Percentiles rank a stretch among this genome's conserved stretches.
These are phyloP conservation scores for Zaprionus camerounensis DNA, from an alignment of 1,140 invertebrate genomes.

Conservation along the genomic window DNA sequence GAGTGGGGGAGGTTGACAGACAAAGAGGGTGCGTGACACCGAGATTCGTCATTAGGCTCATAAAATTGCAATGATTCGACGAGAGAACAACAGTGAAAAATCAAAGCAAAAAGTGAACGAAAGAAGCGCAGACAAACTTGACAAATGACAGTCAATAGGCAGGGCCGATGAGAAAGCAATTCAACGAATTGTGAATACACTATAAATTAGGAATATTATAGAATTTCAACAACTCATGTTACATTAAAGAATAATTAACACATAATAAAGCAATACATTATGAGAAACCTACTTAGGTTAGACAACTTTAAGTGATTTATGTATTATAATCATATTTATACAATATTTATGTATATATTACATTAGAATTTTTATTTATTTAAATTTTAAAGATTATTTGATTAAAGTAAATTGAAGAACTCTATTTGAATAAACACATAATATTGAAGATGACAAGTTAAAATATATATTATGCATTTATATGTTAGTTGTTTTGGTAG, in stretches of 20 bases:
- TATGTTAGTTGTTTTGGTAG: too few relatives aligned
- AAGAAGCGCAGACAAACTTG: slow-evolving; percentile 28
- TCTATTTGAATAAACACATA: too few relatives aligned
- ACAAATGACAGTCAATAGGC: slow-evolving; percentile 47
- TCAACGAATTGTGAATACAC: slow-evolving; percentile 22
- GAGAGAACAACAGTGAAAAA: slow-evolving; percentile 15
- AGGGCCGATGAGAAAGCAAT: background rate
- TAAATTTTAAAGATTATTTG: too few relatives aligned
- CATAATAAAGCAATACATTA: too few relatives aligned
- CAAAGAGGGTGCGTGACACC: slow-evolving; percentile 37
- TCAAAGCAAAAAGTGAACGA: slow-evolving; percentile 16
- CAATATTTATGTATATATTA: too few relatives aligned
- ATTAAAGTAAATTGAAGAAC: too few relatives aligned
- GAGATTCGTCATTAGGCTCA: slow-evolving; percentile 72
- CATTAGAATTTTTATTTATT: too few relatives aligned
- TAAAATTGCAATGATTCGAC: slow-evolving; percentile 71
- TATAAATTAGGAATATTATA: background rate
- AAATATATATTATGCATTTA: too few relatives aligned
- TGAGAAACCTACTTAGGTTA: too few relatives aligned
- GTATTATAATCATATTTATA: too few relatives aligned
- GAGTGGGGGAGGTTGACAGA: background rate
- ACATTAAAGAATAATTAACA: background rate
- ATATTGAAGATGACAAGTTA: too few relatives aligned
- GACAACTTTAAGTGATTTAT: too few relatives aligned
- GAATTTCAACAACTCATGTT: background rate